Base-by-base conservation (phyloP, 2,888 invertebrate species). In the Protodeltote pygarga region DNA sequence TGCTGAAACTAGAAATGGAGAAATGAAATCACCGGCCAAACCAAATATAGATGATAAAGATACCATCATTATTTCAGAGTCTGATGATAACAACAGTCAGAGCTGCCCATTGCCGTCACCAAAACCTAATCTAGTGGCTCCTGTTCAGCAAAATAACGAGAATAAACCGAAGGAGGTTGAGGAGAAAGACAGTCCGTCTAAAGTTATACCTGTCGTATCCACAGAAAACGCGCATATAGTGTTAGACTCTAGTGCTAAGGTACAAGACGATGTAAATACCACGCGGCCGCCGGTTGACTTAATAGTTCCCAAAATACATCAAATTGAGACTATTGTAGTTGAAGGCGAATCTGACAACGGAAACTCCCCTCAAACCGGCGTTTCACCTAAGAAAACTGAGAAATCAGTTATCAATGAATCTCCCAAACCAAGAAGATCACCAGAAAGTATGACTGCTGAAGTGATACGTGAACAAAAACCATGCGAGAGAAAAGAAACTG, bases 71-170 rank as follows among this genome's bases (percentile, higher is more conserved):
- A 92, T 92, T 71, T 90, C 91, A 0, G 91, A 92, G 67, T 92
- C 91, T 8, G 92, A 92, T 70, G 89, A 92, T 52, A 91, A 89
- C 64, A 85, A 92, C 69, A 87, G 93, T 73, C 87, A 92, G 61
- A 91, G 91, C 67, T 90, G 92, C 63, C 91, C 91, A 1, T 60
- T 91, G 15, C 91, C 91, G n/a, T 89, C 91, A 3, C 92, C 91
- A 0, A 87, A 88, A 70, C 83, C 79, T 10, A 81, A 81, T 37
- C 65, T 70, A 8, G 71, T 84, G 27, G 75, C 73, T 10, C 88
- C 85, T 9, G 76, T 81, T 5, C 73, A 65, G 29, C 77, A 77
- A 21, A 77, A 72, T 17, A 80, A 81, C 55, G 85, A 85, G 20
- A 80, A 83, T 33, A 84, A 83, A 63, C 80, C 87, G 1, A 87